Evolutionary conservation across 2,113 vertebrate genomes (phyloP).

Genomic region (Myotis lucifugus): DNA sequence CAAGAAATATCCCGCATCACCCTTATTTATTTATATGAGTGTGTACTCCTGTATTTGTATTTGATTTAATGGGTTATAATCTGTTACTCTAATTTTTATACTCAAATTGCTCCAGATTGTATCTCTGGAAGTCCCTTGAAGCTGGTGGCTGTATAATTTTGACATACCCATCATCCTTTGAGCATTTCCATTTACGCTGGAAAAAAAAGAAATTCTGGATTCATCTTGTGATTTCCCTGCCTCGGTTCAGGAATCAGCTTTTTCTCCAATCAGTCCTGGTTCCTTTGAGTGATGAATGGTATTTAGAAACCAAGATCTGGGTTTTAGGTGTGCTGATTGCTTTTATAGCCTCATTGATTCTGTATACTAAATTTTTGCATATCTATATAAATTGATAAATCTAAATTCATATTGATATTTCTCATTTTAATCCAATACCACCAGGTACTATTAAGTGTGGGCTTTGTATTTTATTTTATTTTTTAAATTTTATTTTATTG

Average conservation of each 20-base stretch:
- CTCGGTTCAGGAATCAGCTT: background rate
- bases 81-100: background rate
- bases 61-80: background rate
- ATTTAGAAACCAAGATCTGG: background rate
- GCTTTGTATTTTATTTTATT: background rate
- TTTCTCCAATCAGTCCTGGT: background rate
- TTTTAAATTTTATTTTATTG: background rate
- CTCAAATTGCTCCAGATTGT: background rate
- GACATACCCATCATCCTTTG: background rate
- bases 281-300: background rate
- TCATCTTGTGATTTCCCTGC: background rate
- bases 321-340: background rate
- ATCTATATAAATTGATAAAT: background rate
- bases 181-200: background rate
- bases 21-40: background rate
- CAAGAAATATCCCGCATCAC: background rate
- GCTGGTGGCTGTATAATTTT: background rate
- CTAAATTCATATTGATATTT: background rate
- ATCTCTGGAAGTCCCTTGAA: background rate
- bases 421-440: background rate
- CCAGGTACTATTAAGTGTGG: too few relatives aligned
- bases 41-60: background rate
- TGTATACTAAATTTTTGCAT: background rate
- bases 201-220: background rate
- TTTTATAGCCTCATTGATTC: background rate